A percentile compares a stretch with the other conserved stretches of the same genome.
These are phyloP conservation scores for Dinoponera quadriceps DNA, from an alignment of 1,140 invertebrate genomes.

Conservation along the genomic window DNA sequence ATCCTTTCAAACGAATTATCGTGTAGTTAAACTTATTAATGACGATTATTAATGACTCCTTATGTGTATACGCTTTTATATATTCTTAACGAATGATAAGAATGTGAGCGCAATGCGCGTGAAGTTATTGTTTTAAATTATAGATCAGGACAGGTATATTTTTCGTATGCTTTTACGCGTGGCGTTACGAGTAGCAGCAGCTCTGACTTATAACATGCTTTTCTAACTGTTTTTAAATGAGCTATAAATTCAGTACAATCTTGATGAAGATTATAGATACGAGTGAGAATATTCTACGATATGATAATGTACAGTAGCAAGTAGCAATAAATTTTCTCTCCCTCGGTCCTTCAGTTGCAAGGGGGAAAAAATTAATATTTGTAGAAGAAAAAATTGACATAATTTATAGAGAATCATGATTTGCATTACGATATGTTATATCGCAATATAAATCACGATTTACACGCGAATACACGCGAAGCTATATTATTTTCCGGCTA, in stretches of 20 bases:
- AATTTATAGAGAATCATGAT: background rate
- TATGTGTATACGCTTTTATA: background rate
- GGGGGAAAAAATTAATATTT: background rate
- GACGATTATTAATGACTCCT: background rate
- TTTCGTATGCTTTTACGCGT: background rate
- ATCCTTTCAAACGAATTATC: background rate
- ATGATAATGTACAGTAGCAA: background rate
- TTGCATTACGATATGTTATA: background rate
- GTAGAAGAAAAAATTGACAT: conserved; percentile 3
- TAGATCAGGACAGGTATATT: conserved; percentile 9
- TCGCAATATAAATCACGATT: no score
- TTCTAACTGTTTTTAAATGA: conserved; percentile 16
- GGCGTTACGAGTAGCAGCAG: background rate
- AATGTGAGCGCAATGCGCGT: background rate
- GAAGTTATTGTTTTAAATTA: background rate
- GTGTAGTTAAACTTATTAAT: background rate
- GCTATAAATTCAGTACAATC: conserved; percentile 28
- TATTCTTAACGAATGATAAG: conserved; percentile 17
- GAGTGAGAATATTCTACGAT: background rate
- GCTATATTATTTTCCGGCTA: background rate
- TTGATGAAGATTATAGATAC: conserved; percentile 29
- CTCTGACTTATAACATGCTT: background rate
- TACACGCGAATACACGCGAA: no score
- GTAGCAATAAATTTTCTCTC: conserved; percentile 16
- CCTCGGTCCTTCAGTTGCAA: background rate